These are phyloP conservation scores for Anthoscopus minutus DNA, from an alignment of 2,113 vertebrate genomes.

Conservation along the genomic window DNA sequence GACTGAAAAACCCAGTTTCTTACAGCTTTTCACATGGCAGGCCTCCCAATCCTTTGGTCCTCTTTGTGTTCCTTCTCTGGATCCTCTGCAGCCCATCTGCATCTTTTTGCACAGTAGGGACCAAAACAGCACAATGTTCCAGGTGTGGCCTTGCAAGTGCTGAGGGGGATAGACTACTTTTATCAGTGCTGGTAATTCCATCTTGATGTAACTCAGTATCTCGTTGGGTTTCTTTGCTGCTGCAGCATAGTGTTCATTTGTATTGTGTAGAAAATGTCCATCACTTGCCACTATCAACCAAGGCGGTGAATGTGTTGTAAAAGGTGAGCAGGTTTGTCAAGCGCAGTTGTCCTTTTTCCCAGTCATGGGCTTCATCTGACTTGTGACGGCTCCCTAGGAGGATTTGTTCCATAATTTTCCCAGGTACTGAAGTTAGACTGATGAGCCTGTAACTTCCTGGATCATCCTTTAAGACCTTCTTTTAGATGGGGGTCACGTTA, in stretches of 20 bases:
- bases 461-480: not conserved
- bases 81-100: not conserved
- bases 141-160: not conserved
- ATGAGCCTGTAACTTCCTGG: not conserved
- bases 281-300: not conserved
- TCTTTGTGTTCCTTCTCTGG: not conserved
- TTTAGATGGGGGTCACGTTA: not conserved
- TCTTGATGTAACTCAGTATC: not conserved
- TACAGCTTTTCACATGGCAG: not conserved
- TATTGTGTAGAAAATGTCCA: not conserved
- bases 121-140: not conserved
- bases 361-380: not conserved
- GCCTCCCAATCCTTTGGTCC: not conserved
- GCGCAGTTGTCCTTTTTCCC: rapidly evolving
- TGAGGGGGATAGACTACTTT: not conserved
- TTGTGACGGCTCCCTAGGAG: not conserved
- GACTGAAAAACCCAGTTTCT: not conserved
- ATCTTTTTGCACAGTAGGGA: not conserved
- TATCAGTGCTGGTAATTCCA: not conserved
- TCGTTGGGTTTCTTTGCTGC: not conserved
- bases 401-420: not conserved
- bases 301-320: rapidly evolving
- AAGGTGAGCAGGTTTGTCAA: not conserved
- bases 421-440: not conserved
- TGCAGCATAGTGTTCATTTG: rapidly evolving